Conservation (phyloP, 2,888 invertebrate species). For the Chydorus sphaericus region DNA sequence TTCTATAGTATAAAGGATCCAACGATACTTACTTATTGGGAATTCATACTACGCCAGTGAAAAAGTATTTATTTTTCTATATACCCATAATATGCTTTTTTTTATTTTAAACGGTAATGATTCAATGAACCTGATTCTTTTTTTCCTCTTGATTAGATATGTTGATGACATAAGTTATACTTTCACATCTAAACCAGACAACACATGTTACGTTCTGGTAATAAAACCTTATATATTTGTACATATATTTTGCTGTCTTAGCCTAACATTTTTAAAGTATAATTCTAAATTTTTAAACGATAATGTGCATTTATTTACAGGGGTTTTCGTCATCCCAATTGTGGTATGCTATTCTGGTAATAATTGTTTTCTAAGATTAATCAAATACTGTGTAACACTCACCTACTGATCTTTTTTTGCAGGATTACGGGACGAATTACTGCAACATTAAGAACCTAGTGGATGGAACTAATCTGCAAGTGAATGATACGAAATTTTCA, state of each 20-base stretch:
- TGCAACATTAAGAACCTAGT: constrained; percentile 26
- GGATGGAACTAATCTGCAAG: constrained; percentile 18
- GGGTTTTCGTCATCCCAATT: constrained; percentile 23
- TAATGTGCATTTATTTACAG: constrained; percentile 17
- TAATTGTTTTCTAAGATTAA: neutral
- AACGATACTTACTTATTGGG: constrained; percentile 19
- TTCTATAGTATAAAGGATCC: neutral
- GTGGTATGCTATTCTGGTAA: constrained; percentile 22
- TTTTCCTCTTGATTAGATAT: no score
- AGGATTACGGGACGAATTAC: constrained; percentile 25
- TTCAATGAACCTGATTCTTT: neutral
- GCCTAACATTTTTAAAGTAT: no score
- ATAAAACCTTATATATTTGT: no score
- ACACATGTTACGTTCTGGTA: constrained; percentile 23
- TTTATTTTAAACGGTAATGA: neutral
- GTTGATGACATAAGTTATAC: constrained; percentile 24
- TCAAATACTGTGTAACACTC: neutral
- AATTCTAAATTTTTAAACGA: neutral
- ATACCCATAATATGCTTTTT: no score
- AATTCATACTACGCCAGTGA: constrained; percentile 22
- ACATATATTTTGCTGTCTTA: no score
- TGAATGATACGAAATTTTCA: constrained; percentile 21
- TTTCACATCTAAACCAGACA: constrained; percentile 20
- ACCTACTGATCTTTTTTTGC: neutral
- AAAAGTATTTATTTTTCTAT: constrained; percentile 3